Percentiles rank a stretch among this genome's conserved stretches.
Conservation (phyloP, 2,888 invertebrate species). For the Mythimna vitellina region DNA sequence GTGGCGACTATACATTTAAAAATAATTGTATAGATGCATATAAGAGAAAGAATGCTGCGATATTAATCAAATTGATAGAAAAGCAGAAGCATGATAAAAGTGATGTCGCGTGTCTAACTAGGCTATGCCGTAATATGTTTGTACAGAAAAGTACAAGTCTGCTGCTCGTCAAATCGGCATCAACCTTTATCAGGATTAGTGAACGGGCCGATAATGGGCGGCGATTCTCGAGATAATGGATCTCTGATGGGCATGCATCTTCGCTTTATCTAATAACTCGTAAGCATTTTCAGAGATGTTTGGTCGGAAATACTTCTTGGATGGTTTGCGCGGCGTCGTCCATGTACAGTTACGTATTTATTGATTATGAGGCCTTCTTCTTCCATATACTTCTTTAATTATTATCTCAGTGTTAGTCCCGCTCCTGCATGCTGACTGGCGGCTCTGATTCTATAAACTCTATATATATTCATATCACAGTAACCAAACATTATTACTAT, state of each 20-base stretch:
- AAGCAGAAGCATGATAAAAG: background rate
- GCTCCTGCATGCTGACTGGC: background rate
- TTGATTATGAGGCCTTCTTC: background rate
- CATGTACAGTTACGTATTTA: too few species aligned
- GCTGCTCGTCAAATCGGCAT: slow-evolving; percentile 14
- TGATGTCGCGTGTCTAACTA: background rate
- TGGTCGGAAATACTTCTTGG: background rate
- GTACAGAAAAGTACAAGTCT: background rate
- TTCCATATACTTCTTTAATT: background rate
- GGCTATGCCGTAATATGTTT: background rate
- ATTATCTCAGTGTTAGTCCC: background rate
- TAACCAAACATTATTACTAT: background rate
- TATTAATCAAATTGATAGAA: too few species aligned
- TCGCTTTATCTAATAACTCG: slow-evolving; percentile 37
- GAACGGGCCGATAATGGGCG: slow-evolving; percentile 28
- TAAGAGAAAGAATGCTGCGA: too few species aligned
- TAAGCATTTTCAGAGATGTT: slow-evolving; percentile 10
- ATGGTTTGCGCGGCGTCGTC: background rate
- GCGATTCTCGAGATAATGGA: slow-evolving; percentile 39
- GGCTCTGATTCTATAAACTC: background rate
- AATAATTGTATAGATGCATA: background rate
- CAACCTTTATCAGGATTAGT: slow-evolving; percentile 45
- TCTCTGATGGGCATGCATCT: slow-evolving; percentile 49
- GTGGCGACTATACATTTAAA: background rate
- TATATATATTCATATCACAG: background rate